Evolutionary conservation across 2,113 vertebrate genomes (phyloP).

Genomic region (Vulpes vulpes): DNA sequence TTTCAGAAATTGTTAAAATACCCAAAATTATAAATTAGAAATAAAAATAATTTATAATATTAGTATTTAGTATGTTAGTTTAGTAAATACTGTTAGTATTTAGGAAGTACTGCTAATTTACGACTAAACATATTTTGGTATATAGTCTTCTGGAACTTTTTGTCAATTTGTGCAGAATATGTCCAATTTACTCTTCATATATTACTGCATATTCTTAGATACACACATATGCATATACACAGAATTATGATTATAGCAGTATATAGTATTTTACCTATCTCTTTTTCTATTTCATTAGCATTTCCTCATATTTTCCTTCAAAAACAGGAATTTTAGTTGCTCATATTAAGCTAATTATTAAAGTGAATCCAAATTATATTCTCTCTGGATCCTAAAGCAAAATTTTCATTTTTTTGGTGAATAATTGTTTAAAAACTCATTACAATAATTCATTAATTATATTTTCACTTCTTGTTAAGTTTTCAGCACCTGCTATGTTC

Average conservation of each 20-base stretch:
- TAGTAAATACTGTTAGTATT: neutral
- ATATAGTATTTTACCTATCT: neutral
- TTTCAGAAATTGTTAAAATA: neutral
- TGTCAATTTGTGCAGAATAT: neutral
- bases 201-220: neutral
- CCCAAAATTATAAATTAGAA: neutral
- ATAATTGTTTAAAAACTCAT: constrained; percentile 1
- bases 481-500: neutral
- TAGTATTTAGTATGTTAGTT: neutral
- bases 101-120: neutral
- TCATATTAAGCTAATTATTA: constrained; percentile 2
- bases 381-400: neutral
- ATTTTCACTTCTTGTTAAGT: constrained; percentile 44
- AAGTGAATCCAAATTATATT: constrained; percentile 26
- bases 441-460: neutral
- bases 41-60: neutral
- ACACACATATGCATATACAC: neutral
- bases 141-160: constrained; percentile 1
- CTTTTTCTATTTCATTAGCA: neutral
- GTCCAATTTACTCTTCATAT: neutral
- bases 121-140: neutral
- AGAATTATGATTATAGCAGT: neutral
- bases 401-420: constrained; percentile 8
- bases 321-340: neutral
- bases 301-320: neutral